Base-by-base conservation (phyloP, 2,888 invertebrate genomes). In the Athetis lepigone region DNA sequence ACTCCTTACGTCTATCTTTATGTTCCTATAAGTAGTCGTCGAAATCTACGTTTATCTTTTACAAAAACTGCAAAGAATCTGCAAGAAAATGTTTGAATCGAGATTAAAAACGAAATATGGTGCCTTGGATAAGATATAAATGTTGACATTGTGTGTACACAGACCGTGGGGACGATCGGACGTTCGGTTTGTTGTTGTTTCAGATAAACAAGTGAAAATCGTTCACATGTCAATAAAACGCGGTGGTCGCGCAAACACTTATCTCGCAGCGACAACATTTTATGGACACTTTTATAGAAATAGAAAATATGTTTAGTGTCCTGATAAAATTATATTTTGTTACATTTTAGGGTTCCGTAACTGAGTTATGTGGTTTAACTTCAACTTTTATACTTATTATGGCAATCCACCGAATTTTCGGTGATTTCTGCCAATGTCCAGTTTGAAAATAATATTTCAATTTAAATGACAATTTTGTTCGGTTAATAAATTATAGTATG, bases 211-310 rank as follows among this genome's bases (percentile, higher is more conserved):
- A 63, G 62, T 56, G 47, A 62, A 62, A 62, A 59, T 55, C 45
- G 56, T 59, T 56, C 39, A 50, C 45, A 57, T 69, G 75, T 75
- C 75, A 60, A 75, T 70, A 74, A 42, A 56, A 46, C 46, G 16
- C 43, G 65, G 59, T 72, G 73, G 43, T 55, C 57, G 57, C 39
- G 47, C 55, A 61, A 58, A 67, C 33, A 71, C 23, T 58, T 73
- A 72, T 73, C 71, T 58, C 29, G 36, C n/a, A 13, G 13, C 37
- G 36, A 52, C 51, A 45, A 52, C 27, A 19, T 60, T 71, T 58
- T 70, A 45, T 47, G 50, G 46, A 19, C 27, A 19, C 25, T 59
- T 65, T 42, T 0, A 70, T 59, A 55, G 50, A 65, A 51, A 47
- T 51, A 65, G 40, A 46, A 70, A 52, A 49, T 27, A 18, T 54